These are phyloP conservation scores for Talpa occidentalis DNA, from an alignment of 2,113 vertebrate genomes.

Conservation along the genomic window DNA sequence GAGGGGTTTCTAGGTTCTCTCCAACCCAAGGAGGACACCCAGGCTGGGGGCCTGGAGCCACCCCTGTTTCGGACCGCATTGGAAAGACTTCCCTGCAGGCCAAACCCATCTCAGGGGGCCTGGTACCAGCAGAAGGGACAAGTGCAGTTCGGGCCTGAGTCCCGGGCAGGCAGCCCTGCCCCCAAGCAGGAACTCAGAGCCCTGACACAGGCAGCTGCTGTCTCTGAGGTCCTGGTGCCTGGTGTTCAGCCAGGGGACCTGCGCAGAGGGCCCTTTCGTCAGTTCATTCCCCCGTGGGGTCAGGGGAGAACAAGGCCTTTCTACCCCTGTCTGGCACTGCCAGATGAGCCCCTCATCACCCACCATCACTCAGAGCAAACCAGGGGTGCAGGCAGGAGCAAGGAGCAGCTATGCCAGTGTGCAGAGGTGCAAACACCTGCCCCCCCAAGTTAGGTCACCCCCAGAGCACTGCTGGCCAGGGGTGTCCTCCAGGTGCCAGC, in stretches of 20 bases:
- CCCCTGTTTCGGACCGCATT: not conserved
- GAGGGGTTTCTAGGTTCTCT: not conserved
- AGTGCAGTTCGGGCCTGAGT: not conserved
- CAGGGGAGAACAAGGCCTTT: not conserved
- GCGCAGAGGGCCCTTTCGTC: not conserved
- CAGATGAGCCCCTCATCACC: not conserved
- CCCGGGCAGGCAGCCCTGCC: not conserved
- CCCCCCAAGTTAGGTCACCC: not conserved
- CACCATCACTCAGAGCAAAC: not conserved
- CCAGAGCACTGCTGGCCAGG: fast-evolving
- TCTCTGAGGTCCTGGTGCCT: fast-evolving
- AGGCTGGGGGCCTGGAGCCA: not conserved
- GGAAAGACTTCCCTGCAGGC: not conserved
- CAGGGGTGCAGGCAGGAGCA: not conserved
- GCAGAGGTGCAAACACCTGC: not conserved
- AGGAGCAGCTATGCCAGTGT: fast-evolving
- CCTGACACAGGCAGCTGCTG: not conserved
- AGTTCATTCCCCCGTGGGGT: not conserved
- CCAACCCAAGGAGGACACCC: too few relatives aligned
- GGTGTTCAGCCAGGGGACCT: not conserved
- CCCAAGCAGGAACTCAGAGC: too few relatives aligned
- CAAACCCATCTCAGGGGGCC: not conserved
- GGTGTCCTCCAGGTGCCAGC: not conserved
- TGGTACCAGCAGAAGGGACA: too few relatives aligned
- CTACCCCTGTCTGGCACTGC: not conserved